Evolutionary conservation across 2,888 invertebrate genomes (phyloP).

Genomic region (Epiblema foenella): DNA sequence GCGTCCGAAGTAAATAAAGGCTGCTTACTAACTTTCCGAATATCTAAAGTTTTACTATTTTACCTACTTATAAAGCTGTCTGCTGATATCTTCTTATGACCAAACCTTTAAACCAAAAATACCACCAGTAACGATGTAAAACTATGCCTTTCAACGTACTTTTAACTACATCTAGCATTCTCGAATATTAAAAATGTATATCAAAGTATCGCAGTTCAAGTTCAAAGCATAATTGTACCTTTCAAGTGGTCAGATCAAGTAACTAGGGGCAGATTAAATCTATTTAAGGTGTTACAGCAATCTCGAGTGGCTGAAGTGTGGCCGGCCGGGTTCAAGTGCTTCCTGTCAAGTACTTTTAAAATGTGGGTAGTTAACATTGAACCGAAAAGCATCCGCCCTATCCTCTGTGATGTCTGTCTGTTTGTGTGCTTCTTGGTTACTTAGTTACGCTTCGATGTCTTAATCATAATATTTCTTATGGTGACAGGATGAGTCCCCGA

Average conservation of each 20-base stretch:
- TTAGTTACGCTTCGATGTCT: no score
- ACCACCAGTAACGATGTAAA: no score
- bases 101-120: no score
- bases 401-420: background rate
- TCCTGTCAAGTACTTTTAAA: slow-evolving; percentile 63
- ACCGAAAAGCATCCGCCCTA: background rate
- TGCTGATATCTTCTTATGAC: no score
- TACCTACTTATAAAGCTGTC: no score
- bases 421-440: no score
- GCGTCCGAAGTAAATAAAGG: no score
- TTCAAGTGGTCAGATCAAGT: slow-evolving; percentile 78
- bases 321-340: slow-evolving; percentile 65
- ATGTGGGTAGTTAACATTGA: slow-evolving; percentile 10
- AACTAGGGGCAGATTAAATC: slow-evolving; percentile 67
- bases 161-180: background rate
- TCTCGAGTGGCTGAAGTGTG: slow-evolving; percentile 67
- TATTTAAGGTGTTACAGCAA: slow-evolving; percentile 78
- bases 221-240: slow-evolving; percentile 50
- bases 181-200: slow-evolving; percentile 6
- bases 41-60: no score
- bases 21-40: no score
- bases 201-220: slow-evolving; percentile 44
- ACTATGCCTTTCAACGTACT: background rate
- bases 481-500: no score
- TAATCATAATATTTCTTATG: no score